These are phyloP conservation scores for Ericerus pela DNA, from an alignment of 1,140 invertebrate species.

Conservation along the genomic window DNA sequence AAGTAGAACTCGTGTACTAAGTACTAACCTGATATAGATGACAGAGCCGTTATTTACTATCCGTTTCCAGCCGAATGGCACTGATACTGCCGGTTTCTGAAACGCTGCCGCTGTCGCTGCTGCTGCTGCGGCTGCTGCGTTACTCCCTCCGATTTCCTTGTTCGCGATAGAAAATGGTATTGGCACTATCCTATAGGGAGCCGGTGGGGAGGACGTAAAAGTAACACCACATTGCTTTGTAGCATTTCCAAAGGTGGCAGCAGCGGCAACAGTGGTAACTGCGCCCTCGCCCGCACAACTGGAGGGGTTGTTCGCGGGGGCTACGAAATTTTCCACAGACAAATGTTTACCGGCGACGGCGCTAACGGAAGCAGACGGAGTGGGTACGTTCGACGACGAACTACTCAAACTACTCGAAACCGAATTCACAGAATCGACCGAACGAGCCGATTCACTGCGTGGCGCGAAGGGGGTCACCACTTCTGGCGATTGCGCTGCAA, in stretches of 20 bases:
- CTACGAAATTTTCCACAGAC: no score
- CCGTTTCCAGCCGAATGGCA: neutral
- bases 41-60: neutral
- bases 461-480: no score
- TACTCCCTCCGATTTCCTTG: no score
- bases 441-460: slow-evolving; percentile 1
- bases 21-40: neutral
- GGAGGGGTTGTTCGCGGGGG: no score
- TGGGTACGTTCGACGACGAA: no score
- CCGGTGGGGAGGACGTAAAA: neutral
- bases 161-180: no score
- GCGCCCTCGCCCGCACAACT: no score
- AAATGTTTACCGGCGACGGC: no score
- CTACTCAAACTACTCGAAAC: neutral
- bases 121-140: neutral
- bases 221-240: neutral
- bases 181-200: neutral
- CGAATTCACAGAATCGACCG: neutral
- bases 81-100: neutral
- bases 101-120: neutral
- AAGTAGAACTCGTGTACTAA: neutral
- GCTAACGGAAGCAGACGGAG: no score
- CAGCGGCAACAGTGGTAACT: neutral
- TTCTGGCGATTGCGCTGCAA: no score
- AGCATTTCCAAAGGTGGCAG: no score